These are phyloP conservation scores for Selenia dentaria DNA, from an alignment of 2,888 invertebrate species.

Conservation along the genomic window DNA sequence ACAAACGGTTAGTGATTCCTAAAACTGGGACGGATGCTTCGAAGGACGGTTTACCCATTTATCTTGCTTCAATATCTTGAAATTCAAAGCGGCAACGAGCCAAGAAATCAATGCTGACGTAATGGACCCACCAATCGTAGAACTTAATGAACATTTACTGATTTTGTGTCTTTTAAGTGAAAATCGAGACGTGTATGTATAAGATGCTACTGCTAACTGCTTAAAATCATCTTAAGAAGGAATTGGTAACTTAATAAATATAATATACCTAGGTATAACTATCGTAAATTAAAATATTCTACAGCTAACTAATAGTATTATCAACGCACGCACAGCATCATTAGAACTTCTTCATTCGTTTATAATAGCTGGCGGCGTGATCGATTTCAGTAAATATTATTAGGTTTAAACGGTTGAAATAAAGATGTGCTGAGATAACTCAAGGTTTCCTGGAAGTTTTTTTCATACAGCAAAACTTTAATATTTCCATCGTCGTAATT, in stretches of 20 bases:
- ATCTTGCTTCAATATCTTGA: slow-evolving; percentile 41
- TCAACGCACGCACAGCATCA: too few relatives aligned
- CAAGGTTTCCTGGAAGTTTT: slow-evolving; percentile 17
- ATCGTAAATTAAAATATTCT: too few relatives aligned
- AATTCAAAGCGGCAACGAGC: slow-evolving; percentile 47
- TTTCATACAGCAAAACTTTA: slow-evolving; percentile 1
- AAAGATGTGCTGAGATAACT: not conserved
- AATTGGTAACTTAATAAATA: too few relatives aligned
- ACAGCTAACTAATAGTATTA: not conserved
- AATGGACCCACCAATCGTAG: too few relatives aligned
- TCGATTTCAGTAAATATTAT: slow-evolving; percentile 1
- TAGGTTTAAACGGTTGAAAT: not conserved
- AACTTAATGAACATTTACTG: too few relatives aligned
- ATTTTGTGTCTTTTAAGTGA: too few relatives aligned
- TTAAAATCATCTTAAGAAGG: too few relatives aligned
- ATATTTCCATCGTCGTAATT: slow-evolving; percentile 10
- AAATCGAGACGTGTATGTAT: too few relatives aligned
- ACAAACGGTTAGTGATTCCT: slow-evolving; percentile 42
- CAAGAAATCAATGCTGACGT: slow-evolving; percentile 45
- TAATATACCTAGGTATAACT: too few relatives aligned
- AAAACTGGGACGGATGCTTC: slow-evolving; percentile 43
- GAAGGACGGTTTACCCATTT: slow-evolving; percentile 45
- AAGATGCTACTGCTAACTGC: too few relatives aligned
- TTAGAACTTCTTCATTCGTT: not conserved
- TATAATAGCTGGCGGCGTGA: not conserved